Evolutionary conservation across 2,888 invertebrate genomes (phyloP).

Genomic region (Mythimna vitellina): DNA sequence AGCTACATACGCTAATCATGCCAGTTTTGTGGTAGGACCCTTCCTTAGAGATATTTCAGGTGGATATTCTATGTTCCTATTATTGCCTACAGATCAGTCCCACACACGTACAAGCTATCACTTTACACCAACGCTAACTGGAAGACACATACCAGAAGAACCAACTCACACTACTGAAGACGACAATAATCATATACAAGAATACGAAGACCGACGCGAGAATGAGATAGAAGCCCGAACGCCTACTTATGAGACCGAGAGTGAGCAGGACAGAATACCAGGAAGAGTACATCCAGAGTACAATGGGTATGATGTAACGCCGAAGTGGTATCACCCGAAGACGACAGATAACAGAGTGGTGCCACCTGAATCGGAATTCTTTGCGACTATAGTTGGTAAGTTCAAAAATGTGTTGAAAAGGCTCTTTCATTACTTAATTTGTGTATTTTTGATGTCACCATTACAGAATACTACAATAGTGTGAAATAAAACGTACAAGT

Average conservation of each 20-base stretch:
- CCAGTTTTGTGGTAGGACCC: no score
- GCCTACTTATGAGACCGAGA: slow-evolving; percentile 81
- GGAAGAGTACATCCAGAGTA: slow-evolving; percentile 82
- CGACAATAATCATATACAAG: slow-evolving; percentile 83
- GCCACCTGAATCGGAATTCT: slow-evolving; percentile 87
- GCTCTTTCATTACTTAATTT: background rate
- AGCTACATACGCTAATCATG: no score
- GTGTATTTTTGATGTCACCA: no score
- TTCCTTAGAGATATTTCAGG: no score
- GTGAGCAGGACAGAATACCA: slow-evolving; percentile 74
- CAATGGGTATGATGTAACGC: slow-evolving; percentile 86
- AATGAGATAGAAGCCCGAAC: slow-evolving; percentile 81
- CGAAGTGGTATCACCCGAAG: slow-evolving; percentile 88
- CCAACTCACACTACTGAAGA: slow-evolving; percentile 87
- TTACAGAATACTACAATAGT: background rate
- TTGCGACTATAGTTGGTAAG: slow-evolving; percentile 88
- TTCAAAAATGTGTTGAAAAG: background rate
- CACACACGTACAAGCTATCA: slow-evolving; percentile 75
- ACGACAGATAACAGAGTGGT: slow-evolving; percentile 86
- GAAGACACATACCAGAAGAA: slow-evolving; percentile 77
- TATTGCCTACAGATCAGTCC: slow-evolving; percentile 77
- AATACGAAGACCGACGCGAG: slow-evolving; percentile 80
- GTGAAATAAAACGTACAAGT: background rate
- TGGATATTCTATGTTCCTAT: no score
- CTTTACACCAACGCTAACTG: slow-evolving; percentile 80